These are phyloP conservation scores for Oscheius sp. DNA, from an alignment of 2,888 invertebrate genomes.

Conservation along the genomic window DNA sequence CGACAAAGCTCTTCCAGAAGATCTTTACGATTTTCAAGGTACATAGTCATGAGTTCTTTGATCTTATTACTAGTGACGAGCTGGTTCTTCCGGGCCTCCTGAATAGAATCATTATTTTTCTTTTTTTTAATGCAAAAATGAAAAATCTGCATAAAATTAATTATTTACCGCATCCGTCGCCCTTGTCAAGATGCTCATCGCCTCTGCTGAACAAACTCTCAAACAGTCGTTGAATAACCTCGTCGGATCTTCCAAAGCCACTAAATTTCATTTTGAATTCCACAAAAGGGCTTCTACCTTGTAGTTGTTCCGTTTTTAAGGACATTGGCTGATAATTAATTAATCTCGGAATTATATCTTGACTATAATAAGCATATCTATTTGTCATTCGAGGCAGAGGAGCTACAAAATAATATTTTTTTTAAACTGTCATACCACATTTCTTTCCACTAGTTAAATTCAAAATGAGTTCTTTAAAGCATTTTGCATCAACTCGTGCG, in stretches of 20 bases:
- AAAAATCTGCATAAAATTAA: neutral
- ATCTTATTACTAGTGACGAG: conserved; percentile 5
- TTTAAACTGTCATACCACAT: neutral
- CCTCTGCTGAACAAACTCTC: neutral
- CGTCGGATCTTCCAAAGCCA: neutral
- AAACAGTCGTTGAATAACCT: neutral
- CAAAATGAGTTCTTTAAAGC: neutral
- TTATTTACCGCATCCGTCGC: neutral
- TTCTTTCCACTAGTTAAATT: neutral
- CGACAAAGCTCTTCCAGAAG: neutral
- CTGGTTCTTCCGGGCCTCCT: neutral
- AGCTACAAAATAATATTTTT: neutral
- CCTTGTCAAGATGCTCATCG: neutral
- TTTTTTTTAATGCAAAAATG: neutral
- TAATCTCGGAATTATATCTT: no score
- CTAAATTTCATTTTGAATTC: no score
- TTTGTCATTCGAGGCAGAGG: conserved; percentile 5
- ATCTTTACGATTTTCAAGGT: neutral
- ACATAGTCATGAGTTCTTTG: neutral
- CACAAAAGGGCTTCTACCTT: no score
- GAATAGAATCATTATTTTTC: neutral
- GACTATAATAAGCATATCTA: neutral
- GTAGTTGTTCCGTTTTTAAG: no score
- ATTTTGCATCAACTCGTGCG: neutral
- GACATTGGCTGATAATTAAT: no score